Percentiles rank a stretch among this genome's conserved stretches.
Evolutionary conservation across 2,888 invertebrate genomes (phyloP).

Genomic region (Erannis defoliaria): DNA sequence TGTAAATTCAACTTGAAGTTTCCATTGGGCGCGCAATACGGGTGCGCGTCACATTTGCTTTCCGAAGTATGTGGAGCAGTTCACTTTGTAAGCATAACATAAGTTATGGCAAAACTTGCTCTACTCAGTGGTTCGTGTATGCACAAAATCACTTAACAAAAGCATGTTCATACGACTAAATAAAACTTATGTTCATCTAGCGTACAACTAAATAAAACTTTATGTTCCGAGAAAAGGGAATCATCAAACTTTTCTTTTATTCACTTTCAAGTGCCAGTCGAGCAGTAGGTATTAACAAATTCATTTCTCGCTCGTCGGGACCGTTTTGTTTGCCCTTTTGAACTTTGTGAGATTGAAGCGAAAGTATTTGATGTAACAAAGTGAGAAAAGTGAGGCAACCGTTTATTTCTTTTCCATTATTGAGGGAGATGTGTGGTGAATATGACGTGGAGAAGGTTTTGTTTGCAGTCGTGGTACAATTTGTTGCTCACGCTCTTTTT

Average conservation of each 20-base stretch:
- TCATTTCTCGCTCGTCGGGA: slow-evolving; percentile 45
- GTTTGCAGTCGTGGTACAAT: neutral
- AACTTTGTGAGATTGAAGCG: slow-evolving; percentile 43
- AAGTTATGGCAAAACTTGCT: slow-evolving; percentile 50
- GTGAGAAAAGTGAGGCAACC: slow-evolving; percentile 34
- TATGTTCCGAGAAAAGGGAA: slow-evolving; percentile 24
- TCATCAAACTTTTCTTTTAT: slow-evolving; percentile 43
- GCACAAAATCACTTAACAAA: slow-evolving; percentile 48
- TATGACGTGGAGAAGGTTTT: slow-evolving; percentile 5
- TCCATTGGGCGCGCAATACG: slow-evolving; percentile 9
- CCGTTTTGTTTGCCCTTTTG: slow-evolving; percentile 45
- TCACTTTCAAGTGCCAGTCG: slow-evolving; percentile 39
- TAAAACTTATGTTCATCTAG: slow-evolving; percentile 37
- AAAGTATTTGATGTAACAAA: slow-evolving; percentile 39
- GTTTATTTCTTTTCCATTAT: slow-evolving; percentile 40
- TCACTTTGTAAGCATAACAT: slow-evolving; percentile 42
- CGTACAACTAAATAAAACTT: slow-evolving; percentile 38
- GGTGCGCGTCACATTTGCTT: slow-evolving; percentile 17
- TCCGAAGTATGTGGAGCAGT: slow-evolving; percentile 19
- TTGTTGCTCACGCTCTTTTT: neutral
- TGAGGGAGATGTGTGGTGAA: slow-evolving; percentile 30
- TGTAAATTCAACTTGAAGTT: slow-evolving; percentile 14
- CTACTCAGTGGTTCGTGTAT: slow-evolving; percentile 41
- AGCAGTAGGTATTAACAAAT: slow-evolving; percentile 44
- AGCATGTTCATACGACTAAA: slow-evolving; percentile 41